Conservation (phyloP, 1,140 invertebrate genomes). For the Philopotamus ludificatus region DNA sequence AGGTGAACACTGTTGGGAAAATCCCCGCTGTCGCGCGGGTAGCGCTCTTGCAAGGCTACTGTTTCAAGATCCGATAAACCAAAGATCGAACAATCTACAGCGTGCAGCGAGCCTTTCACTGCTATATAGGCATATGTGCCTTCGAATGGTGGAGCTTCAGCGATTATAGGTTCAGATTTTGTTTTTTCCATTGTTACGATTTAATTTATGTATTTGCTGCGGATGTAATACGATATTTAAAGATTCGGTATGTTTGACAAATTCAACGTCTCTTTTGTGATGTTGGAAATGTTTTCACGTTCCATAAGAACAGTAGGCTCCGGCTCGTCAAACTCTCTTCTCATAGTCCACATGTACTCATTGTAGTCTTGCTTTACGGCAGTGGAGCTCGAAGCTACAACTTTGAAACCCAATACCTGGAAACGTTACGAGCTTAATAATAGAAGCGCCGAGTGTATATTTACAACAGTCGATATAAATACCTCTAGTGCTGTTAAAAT, state of each 20-base stretch:
- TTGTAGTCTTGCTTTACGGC: slow-evolving; percentile 83
- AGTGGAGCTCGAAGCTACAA: slow-evolving; percentile 80
- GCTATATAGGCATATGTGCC: slow-evolving; percentile 66
- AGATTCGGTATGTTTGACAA: slow-evolving; percentile 47
- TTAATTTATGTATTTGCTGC: not conserved
- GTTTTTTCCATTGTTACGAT: slow-evolving; percentile 14
- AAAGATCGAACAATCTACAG: slow-evolving; percentile 70
- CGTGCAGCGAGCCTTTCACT: slow-evolving; percentile 74
- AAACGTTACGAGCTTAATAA: slow-evolving; percentile 39
- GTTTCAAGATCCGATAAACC: slow-evolving; percentile 68
- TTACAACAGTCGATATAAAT: slow-evolving; percentile 41
- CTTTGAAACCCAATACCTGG: slow-evolving; percentile 78
- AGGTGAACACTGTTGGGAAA: slow-evolving; percentile 65
- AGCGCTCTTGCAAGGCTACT: slow-evolving; percentile 65
- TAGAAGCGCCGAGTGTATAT: not conserved
- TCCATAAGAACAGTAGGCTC: slow-evolving; percentile 65
- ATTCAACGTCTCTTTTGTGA: slow-evolving; percentile 58
- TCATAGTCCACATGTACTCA: slow-evolving; percentile 90
- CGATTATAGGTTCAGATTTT: slow-evolving; percentile 10
- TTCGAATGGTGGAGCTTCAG: slow-evolving; percentile 47
- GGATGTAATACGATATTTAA: slow-evolving; percentile 49
- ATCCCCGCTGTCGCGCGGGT: slow-evolving; percentile 58
- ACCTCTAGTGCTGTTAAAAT: slow-evolving; percentile 80
- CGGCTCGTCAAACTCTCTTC: slow-evolving; percentile 81
- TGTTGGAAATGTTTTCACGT: slow-evolving; percentile 61